Percentiles rank a stretch among this genome's conserved stretches.
Conservation (phyloP, 2,888 invertebrate species). For the Geophilus truncorum region DNA sequence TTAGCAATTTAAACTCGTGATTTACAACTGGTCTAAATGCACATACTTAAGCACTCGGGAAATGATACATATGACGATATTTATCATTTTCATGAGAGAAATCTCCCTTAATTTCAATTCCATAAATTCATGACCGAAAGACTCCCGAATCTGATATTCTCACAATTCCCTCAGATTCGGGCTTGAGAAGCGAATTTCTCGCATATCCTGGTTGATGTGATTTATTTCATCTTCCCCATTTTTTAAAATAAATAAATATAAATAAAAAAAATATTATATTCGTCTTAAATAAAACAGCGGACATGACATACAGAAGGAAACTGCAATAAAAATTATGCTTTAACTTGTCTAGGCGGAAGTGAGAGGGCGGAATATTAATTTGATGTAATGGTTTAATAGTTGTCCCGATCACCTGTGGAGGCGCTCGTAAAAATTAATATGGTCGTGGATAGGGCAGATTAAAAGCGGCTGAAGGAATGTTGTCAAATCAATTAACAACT, state of each 20-base stretch:
- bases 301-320: neutral
- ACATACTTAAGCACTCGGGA: too few relatives aligned
- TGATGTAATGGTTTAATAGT: neutral
- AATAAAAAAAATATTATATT: neutral
- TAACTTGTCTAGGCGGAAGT: neutral
- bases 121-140: neutral
- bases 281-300: neutral
- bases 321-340: neutral
- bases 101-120: neutral
- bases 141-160: neutral
- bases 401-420: slow-evolving; percentile 4
- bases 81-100: neutral
- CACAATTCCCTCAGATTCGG: neutral
- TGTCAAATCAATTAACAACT: neutral
- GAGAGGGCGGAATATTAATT: neutral
- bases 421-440: slow-evolving; percentile 13
- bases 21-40: too few relatives aligned
- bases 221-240: neutral
- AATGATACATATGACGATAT: neutral
- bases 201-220: neutral
- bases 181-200: neutral
- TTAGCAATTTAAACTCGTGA: too few relatives aligned
- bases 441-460: neutral
- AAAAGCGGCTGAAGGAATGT: neutral
- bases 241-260: neutral